Evolutionary conservation across 2,888 invertebrate species (phyloP).

Genomic region (Sympetrum striolatum): DNA sequence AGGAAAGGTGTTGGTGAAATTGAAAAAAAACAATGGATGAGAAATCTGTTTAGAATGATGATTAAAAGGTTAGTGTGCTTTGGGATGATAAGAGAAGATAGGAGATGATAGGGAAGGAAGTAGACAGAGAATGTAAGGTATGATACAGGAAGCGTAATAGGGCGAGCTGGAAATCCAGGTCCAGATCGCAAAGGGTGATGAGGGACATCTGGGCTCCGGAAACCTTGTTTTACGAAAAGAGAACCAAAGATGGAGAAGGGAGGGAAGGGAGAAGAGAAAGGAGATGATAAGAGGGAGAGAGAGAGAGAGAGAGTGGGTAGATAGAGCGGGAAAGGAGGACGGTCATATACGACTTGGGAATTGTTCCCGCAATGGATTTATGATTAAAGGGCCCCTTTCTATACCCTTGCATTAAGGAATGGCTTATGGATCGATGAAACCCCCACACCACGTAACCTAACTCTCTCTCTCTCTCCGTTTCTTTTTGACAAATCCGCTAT

Average conservation of each 20-base stretch:
- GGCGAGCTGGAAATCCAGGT: background rate
- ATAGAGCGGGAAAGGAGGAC: background rate
- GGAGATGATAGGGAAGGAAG: background rate
- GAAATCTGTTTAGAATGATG: background rate
- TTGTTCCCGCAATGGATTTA: constrained; percentile 7
- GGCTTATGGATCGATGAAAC: background rate
- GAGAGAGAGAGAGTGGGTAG: background rate
- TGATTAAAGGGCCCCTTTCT: background rate
- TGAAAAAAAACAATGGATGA: background rate
- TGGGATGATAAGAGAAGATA: background rate
- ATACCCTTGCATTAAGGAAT: background rate
- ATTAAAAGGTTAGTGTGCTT: too few species aligned
- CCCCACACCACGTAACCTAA: too few species aligned
- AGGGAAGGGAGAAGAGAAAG: background rate
- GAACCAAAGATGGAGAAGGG: background rate
- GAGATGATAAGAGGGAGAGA: background rate
- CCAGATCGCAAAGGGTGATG: background rate
- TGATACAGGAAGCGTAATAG: background rate
- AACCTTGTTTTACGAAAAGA: background rate
- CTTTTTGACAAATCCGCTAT: background rate
- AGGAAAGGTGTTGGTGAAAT: background rate
- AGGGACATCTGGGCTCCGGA: background rate
- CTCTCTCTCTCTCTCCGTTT: background rate
- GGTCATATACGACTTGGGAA: background rate
- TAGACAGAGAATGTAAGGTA: background rate